Evolutionary conservation across 35 echinoderm and acorn worm genomes (phyloP), one percentile per base, ranked within the genome.

Genomic region (Ptychodera flava): DNA sequence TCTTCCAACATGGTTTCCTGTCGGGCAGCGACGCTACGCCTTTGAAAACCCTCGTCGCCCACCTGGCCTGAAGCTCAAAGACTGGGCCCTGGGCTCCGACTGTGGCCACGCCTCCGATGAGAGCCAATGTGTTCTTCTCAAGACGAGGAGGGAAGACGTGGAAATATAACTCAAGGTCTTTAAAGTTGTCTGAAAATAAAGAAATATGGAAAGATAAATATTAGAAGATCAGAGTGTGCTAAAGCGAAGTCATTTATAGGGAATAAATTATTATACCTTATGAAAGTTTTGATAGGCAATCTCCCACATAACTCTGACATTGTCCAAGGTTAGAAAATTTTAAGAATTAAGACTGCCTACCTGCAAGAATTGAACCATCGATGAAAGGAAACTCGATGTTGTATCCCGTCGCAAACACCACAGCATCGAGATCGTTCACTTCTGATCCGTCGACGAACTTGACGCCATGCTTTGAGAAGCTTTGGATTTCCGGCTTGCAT

Each of bases 401-500:
- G 52, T 93, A 93, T 1, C 91, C 91, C 0, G 91, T 93, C 32
- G 88, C 91, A 89, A 84, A 93, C 12, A 93, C 78, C 1, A 93
- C 85, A 16, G 32, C 78, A 31, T 93, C 91, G 22, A 93, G 35
- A 45, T 89, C 35, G 22, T 89, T 79, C 0, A 87, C 79, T 37
- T 14, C 37, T 1, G 81, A 36, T 28, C 91, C 91, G 45, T 93
- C 91, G 1, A 81, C 84, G 30, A 93, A 87, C 16, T 76, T 76
- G 15, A 90, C 87, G 30, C 45, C 85, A n/a, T 76, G 36, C 1
- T 35, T 34, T 77, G 88, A 85, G 53, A 89, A 89, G 2, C 45
- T 80, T 29, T 93, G 82, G 0, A 93, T 33, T 1, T 53, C 84
- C 10, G 87, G 30, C 64, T 81, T 89, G 6, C 81, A 32, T 52